These are phyloP conservation scores for Abrostola tripartita DNA, from an alignment of 2,888 invertebrate species.

Conservation along the genomic window DNA sequence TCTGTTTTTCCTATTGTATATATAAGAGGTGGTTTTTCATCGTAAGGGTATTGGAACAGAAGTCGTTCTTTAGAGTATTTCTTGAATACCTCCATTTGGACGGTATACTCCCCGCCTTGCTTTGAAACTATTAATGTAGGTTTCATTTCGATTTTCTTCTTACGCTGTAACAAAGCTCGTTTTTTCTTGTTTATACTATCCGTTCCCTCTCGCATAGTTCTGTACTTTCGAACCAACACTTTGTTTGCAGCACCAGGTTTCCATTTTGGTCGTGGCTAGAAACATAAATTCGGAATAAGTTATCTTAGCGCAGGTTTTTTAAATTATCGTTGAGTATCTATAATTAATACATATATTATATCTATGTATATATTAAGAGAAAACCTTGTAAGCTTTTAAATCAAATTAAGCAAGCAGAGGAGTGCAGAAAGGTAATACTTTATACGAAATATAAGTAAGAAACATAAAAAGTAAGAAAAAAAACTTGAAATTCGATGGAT, in stretches of 20 bases:
- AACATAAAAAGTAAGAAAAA: too few species aligned
- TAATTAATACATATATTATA: too few species aligned
- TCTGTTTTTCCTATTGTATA: conserved; percentile 82
- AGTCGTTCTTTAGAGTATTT: conserved; percentile 82
- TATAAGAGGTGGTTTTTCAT: conserved; percentile 78
- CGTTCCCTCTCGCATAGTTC: conserved; percentile 74
- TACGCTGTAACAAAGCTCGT: conserved; percentile 75
- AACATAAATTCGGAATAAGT: conserved; percentile 25
- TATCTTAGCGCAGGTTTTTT: neutral
- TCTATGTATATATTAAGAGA: too few species aligned
- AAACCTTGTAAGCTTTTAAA: neutral
- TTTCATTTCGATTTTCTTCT: conserved; percentile 81
- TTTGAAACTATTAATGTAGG: conserved; percentile 79
- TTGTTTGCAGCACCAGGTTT: conserved; percentile 82
- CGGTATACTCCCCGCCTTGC: conserved; percentile 78
- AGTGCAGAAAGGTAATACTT: too few species aligned
- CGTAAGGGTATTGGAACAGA: conserved; percentile 80
- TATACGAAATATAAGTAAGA: too few species aligned
- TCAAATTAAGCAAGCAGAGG: too few species aligned
- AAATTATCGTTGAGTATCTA: too few species aligned
- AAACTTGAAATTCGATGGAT: too few species aligned
- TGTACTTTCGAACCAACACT: conserved; percentile 76
- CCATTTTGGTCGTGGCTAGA: conserved; percentile 81
- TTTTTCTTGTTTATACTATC: conserved; percentile 81
- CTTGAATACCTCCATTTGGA: conserved; percentile 84